Percentiles rank a stretch among this genome's conserved stretches.
These are phyloP conservation scores for Rhinichthys osculus DNA, from an alignment of 2,797 vertebrate genomes.

Conservation along the genomic window DNA sequence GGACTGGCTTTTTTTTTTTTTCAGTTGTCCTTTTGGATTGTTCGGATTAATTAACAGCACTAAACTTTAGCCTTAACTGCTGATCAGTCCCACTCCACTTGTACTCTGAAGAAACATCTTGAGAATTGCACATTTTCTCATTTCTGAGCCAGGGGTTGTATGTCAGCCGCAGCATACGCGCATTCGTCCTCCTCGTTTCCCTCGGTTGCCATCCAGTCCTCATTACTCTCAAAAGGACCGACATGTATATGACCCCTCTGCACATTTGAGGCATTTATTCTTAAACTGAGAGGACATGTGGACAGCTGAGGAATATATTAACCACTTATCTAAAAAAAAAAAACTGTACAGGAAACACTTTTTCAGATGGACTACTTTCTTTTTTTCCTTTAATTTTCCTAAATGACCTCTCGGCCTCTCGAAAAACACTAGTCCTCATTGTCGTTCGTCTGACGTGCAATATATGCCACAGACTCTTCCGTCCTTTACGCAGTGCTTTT, in stretches of 20 bases:
- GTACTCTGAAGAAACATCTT: constrained; percentile 72
- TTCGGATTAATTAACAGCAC: constrained; percentile 74
- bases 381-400: constrained; percentile 60
- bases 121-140: constrained; percentile 79
- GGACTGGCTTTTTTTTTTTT: constrained; percentile 59
- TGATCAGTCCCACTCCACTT: constrained; percentile 70
- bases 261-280: constrained; percentile 47
- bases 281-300: constrained; percentile 35
- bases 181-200: constrained; percentile 42
- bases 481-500: constrained; percentile 67
- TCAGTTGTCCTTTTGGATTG: constrained; percentile 69
- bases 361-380: constrained; percentile 68
- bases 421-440: constrained; percentile 66
- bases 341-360: constrained; percentile 66
- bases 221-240: constrained; percentile 25
- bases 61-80: constrained; percentile 83
- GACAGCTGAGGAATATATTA: constrained; percentile 59
- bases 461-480: constrained; percentile 79
- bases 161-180: neutral
- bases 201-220: constrained; percentile 49
- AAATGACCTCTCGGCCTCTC: constrained; percentile 68
- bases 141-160: constrained; percentile 78
- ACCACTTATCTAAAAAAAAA: constrained; percentile 77
- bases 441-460: constrained; percentile 79
- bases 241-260: constrained; percentile 36